A percentile compares a stretch with the other conserved stretches of the same genome.
Conservation (phyloP, 2,888 invertebrate genomes). For the Rhagophthalmus giganteus region DNA sequence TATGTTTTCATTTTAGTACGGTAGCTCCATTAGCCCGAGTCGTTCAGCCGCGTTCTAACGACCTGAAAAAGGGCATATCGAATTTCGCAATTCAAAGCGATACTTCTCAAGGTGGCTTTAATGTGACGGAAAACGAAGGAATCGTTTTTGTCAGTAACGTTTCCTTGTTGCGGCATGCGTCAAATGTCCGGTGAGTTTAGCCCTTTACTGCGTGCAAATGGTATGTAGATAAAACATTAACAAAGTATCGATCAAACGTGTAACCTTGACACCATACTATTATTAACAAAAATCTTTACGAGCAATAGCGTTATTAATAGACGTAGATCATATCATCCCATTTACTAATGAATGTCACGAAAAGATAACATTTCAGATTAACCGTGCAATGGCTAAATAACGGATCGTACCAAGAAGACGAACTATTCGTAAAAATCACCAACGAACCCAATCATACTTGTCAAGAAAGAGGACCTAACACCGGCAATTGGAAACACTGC, state of each 20-base stretch:
- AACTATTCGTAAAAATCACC: constrained; percentile 48
- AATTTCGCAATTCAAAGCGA: constrained; percentile 16
- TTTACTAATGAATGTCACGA: too few species aligned
- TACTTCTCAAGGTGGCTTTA: constrained; percentile 53
- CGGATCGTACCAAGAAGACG: constrained; percentile 39
- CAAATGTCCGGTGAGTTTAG: constrained; percentile 52
- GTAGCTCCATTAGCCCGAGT: constrained; percentile 57
- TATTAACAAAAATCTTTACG: too few species aligned
- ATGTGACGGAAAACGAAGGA: constrained; percentile 59
- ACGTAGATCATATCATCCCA: too few species aligned
- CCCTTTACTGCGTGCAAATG: too few species aligned
- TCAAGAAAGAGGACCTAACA: constrained; percentile 38
- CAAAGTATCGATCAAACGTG: too few species aligned
- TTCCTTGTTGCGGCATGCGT: constrained; percentile 52
- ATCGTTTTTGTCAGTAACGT: constrained; percentile 62
- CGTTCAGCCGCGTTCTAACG: constrained; percentile 53
- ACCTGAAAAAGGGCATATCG: constrained; percentile 33
- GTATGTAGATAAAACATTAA: too few species aligned
- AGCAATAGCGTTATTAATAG: too few species aligned
- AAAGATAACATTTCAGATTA: too few species aligned
- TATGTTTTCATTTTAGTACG: constrained; percentile 47
- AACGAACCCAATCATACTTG: constrained; percentile 46
- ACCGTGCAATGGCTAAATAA: constrained; percentile 52
- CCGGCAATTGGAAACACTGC: constrained; percentile 52
- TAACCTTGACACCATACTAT: too few species aligned